These are phyloP conservation scores for Drosophila mauritiana DNA, from an alignment of 1,140 invertebrate genomes.

Conservation along the genomic window DNA sequence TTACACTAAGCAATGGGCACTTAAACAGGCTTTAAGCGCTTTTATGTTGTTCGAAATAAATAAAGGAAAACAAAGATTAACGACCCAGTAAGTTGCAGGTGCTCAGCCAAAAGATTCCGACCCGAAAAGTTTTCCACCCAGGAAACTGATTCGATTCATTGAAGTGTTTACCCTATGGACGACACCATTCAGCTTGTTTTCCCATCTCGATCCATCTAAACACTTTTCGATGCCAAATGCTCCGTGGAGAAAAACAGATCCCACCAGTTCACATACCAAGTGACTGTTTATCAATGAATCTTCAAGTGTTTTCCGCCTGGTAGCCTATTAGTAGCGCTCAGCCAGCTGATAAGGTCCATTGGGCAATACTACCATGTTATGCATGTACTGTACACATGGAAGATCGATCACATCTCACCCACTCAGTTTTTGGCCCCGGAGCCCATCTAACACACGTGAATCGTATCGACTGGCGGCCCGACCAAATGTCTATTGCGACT, in stretches of 20 bases:
- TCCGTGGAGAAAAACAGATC: slow-evolving; percentile 12
- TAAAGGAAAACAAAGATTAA: slow-evolving; percentile 55
- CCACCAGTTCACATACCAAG: slow-evolving; percentile 17
- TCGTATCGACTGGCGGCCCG: neutral
- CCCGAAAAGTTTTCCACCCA: slow-evolving; percentile 26
- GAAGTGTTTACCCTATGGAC: slow-evolving; percentile 36
- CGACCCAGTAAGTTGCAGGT: slow-evolving; percentile 42
- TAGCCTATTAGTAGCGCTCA: slow-evolving; percentile 63
- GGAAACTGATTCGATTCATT: slow-evolving; percentile 36
- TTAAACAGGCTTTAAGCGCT: slow-evolving; percentile 72
- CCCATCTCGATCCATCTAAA: slow-evolving; percentile 9
- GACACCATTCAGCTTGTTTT: slow-evolving; percentile 38
- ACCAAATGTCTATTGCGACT: slow-evolving; percentile 47
- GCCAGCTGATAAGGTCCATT: slow-evolving; percentile 67
- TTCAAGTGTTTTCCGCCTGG: slow-evolving; percentile 61
- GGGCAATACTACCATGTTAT: slow-evolving; percentile 6
- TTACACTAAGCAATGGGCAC: slow-evolving; percentile 70
- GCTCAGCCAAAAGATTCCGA: slow-evolving; percentile 30
- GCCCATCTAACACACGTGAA: slow-evolving; percentile 26
- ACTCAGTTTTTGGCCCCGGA: slow-evolving; percentile 18
- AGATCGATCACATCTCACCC: slow-evolving; percentile 42
- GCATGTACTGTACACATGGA: neutral
- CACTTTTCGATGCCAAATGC: slow-evolving; percentile 38
- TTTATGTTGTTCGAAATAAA: slow-evolving; percentile 77
- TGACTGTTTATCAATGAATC: slow-evolving; percentile 48